Conservation (phyloP, 1,140 invertebrate genomes). For the Asbolus verrucosus region DNA sequence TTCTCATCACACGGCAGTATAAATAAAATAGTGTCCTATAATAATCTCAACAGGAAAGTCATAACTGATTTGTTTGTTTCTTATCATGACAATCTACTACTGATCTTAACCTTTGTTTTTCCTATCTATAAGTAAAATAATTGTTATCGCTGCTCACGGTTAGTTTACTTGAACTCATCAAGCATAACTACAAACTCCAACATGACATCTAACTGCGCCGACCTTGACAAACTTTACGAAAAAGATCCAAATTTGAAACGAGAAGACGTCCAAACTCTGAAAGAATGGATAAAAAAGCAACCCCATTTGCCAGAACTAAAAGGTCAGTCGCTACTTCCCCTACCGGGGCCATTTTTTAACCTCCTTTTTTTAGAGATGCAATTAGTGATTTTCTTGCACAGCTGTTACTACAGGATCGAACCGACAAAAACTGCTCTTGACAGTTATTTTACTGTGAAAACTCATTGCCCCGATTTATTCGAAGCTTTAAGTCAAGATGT, state of each 20-base stretch:
- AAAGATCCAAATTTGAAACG: constrained; percentile 41
- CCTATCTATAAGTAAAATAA: too few species aligned
- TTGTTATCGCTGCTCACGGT: too few species aligned
- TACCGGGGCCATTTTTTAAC: too few species aligned
- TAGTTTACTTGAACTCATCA: not conserved
- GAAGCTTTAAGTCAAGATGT: constrained; percentile 42
- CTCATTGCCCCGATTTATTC: constrained; percentile 71
- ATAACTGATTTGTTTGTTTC: too few species aligned
- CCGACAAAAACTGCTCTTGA: constrained; percentile 73
- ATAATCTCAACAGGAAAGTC: too few species aligned
- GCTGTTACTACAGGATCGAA: constrained; percentile 72
- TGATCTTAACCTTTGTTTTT: too few species aligned
- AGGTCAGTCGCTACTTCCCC: not conserved
- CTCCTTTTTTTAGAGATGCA: constrained; percentile 67
- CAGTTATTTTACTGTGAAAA: constrained; percentile 72
- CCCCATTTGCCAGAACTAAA: constrained; percentile 48
- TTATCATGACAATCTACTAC: too few species aligned
- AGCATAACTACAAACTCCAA: not conserved
- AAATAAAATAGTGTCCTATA: too few species aligned
- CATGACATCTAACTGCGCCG: constrained; percentile 3
- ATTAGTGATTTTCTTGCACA: constrained; percentile 71
- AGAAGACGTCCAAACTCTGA: constrained; percentile 44
- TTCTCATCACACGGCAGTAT: too few species aligned
- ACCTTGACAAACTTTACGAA: constrained; percentile 32
- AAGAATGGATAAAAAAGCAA: constrained; percentile 48